Base-by-base conservation (phyloP, 2,113 vertebrate genomes). In the Ifrita kowaldi region DNA sequence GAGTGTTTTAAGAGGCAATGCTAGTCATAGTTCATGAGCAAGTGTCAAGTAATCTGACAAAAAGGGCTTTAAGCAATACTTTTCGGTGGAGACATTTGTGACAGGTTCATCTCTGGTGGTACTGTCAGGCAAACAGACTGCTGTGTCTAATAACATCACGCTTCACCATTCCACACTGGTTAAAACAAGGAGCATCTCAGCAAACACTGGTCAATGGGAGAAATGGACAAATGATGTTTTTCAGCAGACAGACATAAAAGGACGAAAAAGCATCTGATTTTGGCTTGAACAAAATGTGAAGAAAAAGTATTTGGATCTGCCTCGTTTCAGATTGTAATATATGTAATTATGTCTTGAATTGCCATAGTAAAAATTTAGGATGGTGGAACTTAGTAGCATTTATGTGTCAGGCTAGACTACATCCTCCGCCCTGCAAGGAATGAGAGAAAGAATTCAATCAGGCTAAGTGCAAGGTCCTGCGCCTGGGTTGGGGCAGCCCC, bases 401-500 rank as follows among this genome's bases (percentile, higher is more conserved):
- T 78, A 39, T 21, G 21, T 67, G 47, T 63, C 8, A 49, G 19
- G 23, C 63, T 63, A 74, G 17, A 94, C 35, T 59, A 26, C 19
- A n/a, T 60, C 39, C 7, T 57, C 41, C 13, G 53, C 16, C 37
- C 57, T 63, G 13, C 23, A 60, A 84, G 22, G 32, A 90, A 59
- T 0, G 1, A 44, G 7, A 68, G 30, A 59, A 6, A 33, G 35
- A 82, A 75, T 75, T 83, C 50, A 75, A 44, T 3, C 42, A 30
- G 1, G 1, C 49, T 44, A 64, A 76, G 8, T n/a, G 6, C 13
- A 60, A 32, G 11, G 23, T 52, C 13, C 30, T 79, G 37, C 16
- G 30, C 3, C 5, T 21, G 20, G 3, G 4, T 22, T 0, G 0
- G 8, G 67, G 26, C 8, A 67, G 53, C 2, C 11, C 4, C 2